Evolutionary conservation across 2,888 invertebrate genomes (phyloP).

Genomic region (Eupithecia dodoneata): DNA sequence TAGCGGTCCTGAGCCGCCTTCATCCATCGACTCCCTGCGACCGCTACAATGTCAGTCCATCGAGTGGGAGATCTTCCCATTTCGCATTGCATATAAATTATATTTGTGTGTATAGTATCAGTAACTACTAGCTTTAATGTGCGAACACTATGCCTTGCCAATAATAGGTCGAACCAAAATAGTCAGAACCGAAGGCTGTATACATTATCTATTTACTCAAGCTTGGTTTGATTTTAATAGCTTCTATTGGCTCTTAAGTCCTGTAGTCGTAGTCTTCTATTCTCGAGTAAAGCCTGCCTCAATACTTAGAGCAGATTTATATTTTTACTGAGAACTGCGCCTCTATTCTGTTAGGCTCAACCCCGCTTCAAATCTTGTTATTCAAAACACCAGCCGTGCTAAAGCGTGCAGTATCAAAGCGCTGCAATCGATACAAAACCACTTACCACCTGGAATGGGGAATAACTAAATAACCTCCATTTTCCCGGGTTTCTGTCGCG

Average conservation of each 20-base stretch:
- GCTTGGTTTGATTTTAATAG: too few species aligned
- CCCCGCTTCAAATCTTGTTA: neutral
- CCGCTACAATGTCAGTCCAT: too few species aligned
- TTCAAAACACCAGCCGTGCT: neutral
- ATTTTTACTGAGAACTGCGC: neutral
- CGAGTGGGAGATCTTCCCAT: too few species aligned
- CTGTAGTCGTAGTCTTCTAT: neutral
- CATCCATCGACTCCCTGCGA: too few species aligned
- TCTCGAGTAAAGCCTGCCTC: neutral
- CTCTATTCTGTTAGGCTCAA: neutral
- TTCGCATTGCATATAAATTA: too few species aligned
- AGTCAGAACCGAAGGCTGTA: too few species aligned
- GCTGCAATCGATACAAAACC: conserved; percentile 18
- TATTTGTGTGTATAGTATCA: too few species aligned
- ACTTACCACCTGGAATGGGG: conserved; percentile 18
- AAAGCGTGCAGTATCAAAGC: conserved; percentile 1
- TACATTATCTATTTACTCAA: too few species aligned
- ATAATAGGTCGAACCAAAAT: too few species aligned
- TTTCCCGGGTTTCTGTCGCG: conserved; percentile 27
- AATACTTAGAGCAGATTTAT: neutral
- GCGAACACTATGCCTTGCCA: too few species aligned
- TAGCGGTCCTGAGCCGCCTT: too few species aligned
- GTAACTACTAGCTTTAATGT: too few species aligned
- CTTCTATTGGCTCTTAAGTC: neutral
- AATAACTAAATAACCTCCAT: conserved; percentile 25